Conservation (phyloP, 1,140 invertebrate species). For the Sarcophaga bullata region DNA sequence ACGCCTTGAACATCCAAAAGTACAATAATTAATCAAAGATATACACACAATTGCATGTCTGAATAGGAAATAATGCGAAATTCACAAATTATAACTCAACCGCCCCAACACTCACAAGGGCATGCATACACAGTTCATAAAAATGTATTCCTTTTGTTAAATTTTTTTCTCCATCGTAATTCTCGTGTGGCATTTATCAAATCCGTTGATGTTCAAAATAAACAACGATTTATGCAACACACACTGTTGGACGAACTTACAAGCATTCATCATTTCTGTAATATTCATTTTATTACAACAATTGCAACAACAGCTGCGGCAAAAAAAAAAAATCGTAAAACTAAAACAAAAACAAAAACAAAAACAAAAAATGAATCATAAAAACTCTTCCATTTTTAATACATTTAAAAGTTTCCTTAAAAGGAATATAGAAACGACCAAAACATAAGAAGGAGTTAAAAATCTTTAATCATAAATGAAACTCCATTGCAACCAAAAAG, state of each 20-base stretch:
- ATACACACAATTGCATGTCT: not conserved
- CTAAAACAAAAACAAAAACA: slow-evolving; percentile 23
- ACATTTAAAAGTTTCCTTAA: not conserved
- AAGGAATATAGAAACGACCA: not conserved
- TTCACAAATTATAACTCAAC: not conserved
- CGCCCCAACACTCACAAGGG: not conserved
- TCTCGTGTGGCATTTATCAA: slow-evolving; percentile 7
- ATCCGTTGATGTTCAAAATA: slow-evolving; percentile 25
- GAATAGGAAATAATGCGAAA: not conserved
- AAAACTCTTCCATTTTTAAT: slow-evolving; percentile 5
- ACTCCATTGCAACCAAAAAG: not conserved
- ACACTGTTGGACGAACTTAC: not conserved
- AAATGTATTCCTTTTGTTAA: not conserved
- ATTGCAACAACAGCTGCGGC: not conserved
- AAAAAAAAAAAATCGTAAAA: not conserved
- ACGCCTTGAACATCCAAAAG: slow-evolving; percentile 12
- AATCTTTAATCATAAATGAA: slow-evolving; percentile 15
- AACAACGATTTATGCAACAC: slow-evolving; percentile 23
- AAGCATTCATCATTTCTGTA: not conserved
- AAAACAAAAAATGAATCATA: too few species aligned
- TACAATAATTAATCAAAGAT: slow-evolving; percentile 13
- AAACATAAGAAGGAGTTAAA: slow-evolving; percentile 30
- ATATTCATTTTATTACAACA: slow-evolving; percentile 25
- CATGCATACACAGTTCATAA: not conserved
- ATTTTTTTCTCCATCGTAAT: not conserved